These are phyloP conservation scores for Pyrgilauda ruficollis DNA, from an alignment of 2,113 vertebrate genomes.

Conservation along the genomic window DNA sequence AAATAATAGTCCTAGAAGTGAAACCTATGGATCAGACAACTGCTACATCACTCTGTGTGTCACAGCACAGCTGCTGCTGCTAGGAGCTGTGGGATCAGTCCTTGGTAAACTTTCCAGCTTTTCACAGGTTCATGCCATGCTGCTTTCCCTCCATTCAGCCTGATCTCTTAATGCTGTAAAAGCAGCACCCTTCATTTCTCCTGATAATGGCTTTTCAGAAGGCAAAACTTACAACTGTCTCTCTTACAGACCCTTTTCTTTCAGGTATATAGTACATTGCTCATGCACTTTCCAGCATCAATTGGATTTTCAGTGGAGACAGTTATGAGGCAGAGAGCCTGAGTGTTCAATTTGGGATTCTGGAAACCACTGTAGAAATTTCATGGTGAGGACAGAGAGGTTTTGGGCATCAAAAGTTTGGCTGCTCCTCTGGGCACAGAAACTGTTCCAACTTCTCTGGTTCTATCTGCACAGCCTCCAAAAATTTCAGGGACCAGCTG, in stretches of 20 bases:
- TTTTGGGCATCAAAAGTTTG: not conserved
- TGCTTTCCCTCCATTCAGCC: not conserved
- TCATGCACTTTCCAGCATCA: not conserved
- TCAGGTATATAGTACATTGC: not conserved
- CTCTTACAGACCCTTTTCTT: not conserved
- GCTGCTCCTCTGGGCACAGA: not conserved
- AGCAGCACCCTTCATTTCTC: not conserved
- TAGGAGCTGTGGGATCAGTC: not conserved
- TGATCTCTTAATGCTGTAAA: not conserved
- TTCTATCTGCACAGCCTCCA: not conserved
- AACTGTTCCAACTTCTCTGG: not conserved
- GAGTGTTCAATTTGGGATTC: not conserved
- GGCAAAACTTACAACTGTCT: not conserved
- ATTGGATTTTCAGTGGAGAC: not conserved
- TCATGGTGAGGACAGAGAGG: not conserved
- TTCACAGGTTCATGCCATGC: not conserved
- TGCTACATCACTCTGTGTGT: not conserved
- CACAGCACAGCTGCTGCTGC: conserved; percentile 23
- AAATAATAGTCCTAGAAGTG: conserved; percentile 58
- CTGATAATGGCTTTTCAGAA: not conserved
- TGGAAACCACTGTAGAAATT: not conserved
- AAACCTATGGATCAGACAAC: conserved; percentile 57
- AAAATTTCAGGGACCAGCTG: not conserved
- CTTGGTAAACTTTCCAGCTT: conserved; percentile 35
- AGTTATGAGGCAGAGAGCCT: not conserved